Evolutionary conservation across 2,113 vertebrate species (phyloP).

Genomic region (Nycticebus coucang): DNA sequence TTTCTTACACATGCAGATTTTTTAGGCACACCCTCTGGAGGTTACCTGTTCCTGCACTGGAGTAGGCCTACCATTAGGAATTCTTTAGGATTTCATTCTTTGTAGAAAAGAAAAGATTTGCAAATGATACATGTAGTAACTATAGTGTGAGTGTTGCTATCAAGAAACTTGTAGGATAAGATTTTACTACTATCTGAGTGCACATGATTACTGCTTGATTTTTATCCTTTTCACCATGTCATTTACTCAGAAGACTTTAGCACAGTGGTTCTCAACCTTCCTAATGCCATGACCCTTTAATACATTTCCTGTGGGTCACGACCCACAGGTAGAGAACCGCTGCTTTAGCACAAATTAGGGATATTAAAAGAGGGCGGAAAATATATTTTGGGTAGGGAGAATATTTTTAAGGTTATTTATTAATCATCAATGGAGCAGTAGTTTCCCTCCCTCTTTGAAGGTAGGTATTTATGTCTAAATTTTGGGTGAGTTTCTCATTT

Average conservation of each 20-base stretch:
- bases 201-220: slow-evolving; percentile 11
- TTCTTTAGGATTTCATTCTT: background rate
- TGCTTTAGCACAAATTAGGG: slow-evolving; percentile 20
- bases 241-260: slow-evolving; percentile 43
- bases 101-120: slow-evolving; percentile 28
- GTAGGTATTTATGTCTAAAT: background rate
- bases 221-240: slow-evolving; percentile 32
- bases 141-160: background rate
- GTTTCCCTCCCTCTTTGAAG: background rate
- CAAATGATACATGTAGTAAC: background rate
- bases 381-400: slow-evolving; percentile 1
- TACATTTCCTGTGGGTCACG: no score
- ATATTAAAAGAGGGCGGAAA: background rate
- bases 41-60: background rate
- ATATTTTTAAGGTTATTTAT: background rate
- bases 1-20: slow-evolving; percentile 25
- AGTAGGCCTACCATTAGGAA: background rate
- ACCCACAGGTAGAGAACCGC: no score
- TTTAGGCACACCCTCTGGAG: background rate
- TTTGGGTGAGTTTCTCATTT: slow-evolving; percentile 44
- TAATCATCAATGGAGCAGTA: slow-evolving; percentile 13
- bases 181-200: background rate
- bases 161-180: slow-evolving; percentile 1
- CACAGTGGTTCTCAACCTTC: background rate
- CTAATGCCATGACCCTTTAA: no score